Percentiles rank a stretch among this genome's conserved stretches.
Conservation (phyloP, 2,113 vertebrate species). For the Beaufortia kweichowensis region DNA sequence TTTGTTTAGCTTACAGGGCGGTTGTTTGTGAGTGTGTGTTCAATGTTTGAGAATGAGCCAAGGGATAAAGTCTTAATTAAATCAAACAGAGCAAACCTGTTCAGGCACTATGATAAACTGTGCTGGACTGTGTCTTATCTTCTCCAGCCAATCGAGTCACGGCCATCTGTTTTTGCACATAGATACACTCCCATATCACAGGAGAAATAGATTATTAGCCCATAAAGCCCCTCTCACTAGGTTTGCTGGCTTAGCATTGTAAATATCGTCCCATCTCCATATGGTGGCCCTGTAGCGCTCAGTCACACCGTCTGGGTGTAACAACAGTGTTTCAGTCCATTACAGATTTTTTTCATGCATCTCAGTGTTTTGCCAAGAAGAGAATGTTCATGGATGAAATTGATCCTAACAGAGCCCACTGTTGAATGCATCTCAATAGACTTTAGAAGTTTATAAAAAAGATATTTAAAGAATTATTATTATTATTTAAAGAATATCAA, state of each 20-base stretch:
- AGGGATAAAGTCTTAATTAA: slow-evolving; percentile 79
- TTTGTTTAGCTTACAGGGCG: slow-evolving; percentile 34
- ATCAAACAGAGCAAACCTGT: slow-evolving; percentile 77
- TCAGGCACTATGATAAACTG: slow-evolving; percentile 76
- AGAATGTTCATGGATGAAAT: not conserved
- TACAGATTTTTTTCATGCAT: slow-evolving; percentile 8
- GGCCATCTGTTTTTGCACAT: slow-evolving; percentile 76
- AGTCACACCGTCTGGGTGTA: slow-evolving; percentile 36
- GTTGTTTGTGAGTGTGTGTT: slow-evolving; percentile 56
- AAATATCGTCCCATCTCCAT: slow-evolving; percentile 61
- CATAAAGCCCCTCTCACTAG: slow-evolving; percentile 62
- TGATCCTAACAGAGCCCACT: slow-evolving; percentile 1
- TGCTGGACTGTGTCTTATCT: slow-evolving; percentile 73
- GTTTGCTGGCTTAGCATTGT: slow-evolving; percentile 60
- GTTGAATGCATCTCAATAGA: not conserved
- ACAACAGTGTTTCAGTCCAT: slow-evolving; percentile 28
- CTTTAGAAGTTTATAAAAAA: too few relatives aligned
- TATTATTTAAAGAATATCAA: not conserved
- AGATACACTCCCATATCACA: slow-evolving; percentile 74
- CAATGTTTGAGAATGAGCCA: slow-evolving; percentile 59
- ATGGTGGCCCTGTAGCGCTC: slow-evolving; percentile 48
- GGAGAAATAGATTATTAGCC: slow-evolving; percentile 74
- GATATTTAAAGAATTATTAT: too few relatives aligned
- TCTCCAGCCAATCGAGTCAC: slow-evolving; percentile 72
- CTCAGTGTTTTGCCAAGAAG: slow-evolving; percentile 18